Evolutionary conservation across 64 coral and sea anemone genomes (phyloP).

Genomic region (Montipora cactus): DNA sequence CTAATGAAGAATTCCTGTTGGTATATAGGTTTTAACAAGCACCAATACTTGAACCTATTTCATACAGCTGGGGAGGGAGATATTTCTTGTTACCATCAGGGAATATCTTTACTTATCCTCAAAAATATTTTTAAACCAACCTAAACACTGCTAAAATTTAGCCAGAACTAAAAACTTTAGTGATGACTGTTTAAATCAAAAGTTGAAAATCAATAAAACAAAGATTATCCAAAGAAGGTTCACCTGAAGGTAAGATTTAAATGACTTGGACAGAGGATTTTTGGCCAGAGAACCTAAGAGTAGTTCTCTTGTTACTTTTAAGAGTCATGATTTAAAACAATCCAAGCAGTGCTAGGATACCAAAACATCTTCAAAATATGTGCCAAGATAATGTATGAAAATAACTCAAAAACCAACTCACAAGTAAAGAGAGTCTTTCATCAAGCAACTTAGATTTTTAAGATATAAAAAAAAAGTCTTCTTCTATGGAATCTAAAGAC

Average conservation of each 20-base stretch:
- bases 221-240: neutral
- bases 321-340: neutral
- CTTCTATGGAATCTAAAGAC: neutral
- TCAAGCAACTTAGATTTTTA: neutral
- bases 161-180: no score
- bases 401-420: neutral
- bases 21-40: neutral
- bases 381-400: neutral
- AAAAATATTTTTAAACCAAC: no score
- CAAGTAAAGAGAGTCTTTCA: neutral
- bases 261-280: slow-evolving; percentile 13
- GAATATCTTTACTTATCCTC: no score
- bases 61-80: no score
- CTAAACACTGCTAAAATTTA: no score
- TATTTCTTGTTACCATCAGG: no score
- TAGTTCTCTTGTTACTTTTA: neutral
- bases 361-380: neutral
- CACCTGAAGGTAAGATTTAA: slow-evolving; percentile 26
- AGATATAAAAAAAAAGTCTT: neutral
- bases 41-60: neutral
- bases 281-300: neutral
- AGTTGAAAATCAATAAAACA: no score
- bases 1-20: neutral
- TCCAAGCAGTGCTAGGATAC: neutral
- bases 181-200: no score